Conservation (phyloP, 1,140 invertebrate species). For the Drosophila melanogaster region DNA sequence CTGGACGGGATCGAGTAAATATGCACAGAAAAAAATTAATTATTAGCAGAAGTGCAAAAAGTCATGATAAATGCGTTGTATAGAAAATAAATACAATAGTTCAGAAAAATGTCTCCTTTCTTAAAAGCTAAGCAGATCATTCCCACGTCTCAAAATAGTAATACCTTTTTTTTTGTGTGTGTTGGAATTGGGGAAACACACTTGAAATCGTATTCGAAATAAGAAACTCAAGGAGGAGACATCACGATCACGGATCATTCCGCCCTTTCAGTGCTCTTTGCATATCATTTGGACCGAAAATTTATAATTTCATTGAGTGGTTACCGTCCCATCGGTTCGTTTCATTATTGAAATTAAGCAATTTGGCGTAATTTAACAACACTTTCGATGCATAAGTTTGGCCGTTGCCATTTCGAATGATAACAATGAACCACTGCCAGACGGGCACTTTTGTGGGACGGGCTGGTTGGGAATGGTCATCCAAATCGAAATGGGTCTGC, state of each 20-base stretch:
- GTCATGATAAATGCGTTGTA: background rate
- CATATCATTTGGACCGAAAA: conserved; percentile 73
- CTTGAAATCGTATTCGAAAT: conserved; percentile 16
- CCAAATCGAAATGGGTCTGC: conserved; percentile 4
- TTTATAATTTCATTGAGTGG: conserved; percentile 79
- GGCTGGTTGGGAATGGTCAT: conserved; percentile 13
- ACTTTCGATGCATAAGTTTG: conserved; percentile 80
- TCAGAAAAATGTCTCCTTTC: background rate
- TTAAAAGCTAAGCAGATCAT: too few species aligned
- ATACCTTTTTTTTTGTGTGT: background rate
- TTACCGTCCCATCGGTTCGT: conserved; percentile 32
- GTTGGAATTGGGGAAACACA: background rate
- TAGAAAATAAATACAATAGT: too few species aligned
- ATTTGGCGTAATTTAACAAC: conserved; percentile 83
- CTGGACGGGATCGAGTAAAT: conserved; percentile 50
- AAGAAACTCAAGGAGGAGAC: conserved; percentile 22
- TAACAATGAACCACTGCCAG: conserved; percentile 62
- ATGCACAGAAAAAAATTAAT: conserved; percentile 2
- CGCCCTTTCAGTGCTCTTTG: conserved; percentile 56
- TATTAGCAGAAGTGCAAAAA: too few species aligned
- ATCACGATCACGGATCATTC: conserved; percentile 50
- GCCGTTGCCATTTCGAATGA: conserved; percentile 44
- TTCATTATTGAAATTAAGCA: conserved; percentile 83
- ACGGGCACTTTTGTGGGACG: background rate
- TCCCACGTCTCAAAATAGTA: too few species aligned